Percentiles rank a stretch among this genome's conserved stretches.
phyloP scores from a whole-genome alignment of 2,888 invertebrate species.

The Luperina testacea region DNA sequence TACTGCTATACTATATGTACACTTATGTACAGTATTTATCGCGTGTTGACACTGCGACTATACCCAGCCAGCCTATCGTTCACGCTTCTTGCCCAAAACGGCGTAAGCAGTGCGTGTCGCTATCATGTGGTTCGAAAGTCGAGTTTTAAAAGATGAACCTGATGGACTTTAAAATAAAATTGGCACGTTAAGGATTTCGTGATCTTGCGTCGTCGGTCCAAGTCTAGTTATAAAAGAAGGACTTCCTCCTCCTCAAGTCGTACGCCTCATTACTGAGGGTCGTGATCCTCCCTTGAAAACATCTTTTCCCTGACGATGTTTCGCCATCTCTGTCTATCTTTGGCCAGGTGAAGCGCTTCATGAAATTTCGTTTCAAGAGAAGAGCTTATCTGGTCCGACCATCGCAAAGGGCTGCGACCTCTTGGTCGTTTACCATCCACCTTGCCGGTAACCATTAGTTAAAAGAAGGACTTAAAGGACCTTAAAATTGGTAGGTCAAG shows the following conservation, averaged over 20 bases:
- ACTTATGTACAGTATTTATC: conserved; percentile 70
- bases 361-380: too few relatives aligned
- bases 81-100: conserved; percentile 34
- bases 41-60: conserved; percentile 62
- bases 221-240: neutral
- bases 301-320: too few relatives aligned
- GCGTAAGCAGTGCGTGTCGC: conserved; percentile 1
- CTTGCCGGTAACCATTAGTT: too few relatives aligned
- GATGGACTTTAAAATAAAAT: neutral
- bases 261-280: too few relatives aligned
- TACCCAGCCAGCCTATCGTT: conserved; percentile 40
- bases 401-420: too few relatives aligned
- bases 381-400: too few relatives aligned
- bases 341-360: too few relatives aligned
- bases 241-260: too few relatives aligned
- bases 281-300: too few relatives aligned
- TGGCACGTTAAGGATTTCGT: neutral
- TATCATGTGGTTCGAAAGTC: neutral
- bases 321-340: too few relatives aligned
- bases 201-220: neutral
- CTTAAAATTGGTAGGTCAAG: too few relatives aligned
- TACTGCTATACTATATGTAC: conserved; percentile 69
- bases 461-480: neutral
- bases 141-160: neutral
- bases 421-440: too few relatives aligned